Percentiles rank a stretch among this genome's conserved stretches.
phyloP scores from a whole-genome alignment of 1,140 invertebrate species.

The Laodelphax striatellus region DNA sequence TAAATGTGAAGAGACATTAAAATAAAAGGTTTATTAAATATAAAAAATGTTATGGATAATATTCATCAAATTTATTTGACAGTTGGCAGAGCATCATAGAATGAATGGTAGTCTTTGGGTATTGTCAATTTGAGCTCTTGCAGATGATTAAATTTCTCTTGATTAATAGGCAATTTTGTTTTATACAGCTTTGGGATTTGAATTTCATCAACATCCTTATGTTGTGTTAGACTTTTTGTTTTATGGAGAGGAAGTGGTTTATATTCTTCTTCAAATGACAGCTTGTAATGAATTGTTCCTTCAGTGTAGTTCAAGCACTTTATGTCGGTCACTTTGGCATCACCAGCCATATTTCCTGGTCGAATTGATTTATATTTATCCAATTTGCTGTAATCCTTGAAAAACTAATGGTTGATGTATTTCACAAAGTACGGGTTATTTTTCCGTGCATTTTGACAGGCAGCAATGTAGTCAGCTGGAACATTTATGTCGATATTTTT shows the following conservation, averaged over 20 bases:
- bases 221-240: background rate
- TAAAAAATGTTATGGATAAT: too few relatives aligned
- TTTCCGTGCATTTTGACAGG: slow-evolving; percentile 8
- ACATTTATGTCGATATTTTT: slow-evolving; percentile 15
- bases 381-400: slow-evolving; percentile 10
- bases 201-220: background rate
- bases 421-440: slow-evolving; percentile 8
- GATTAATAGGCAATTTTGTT: slow-evolving; percentile 6
- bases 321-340: slow-evolving; percentile 12
- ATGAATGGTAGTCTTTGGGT: slow-evolving; percentile 3
- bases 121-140: slow-evolving; percentile 6
- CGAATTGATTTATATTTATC: slow-evolving; percentile 7
- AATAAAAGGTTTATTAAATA: too few relatives aligned
- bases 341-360: slow-evolving; percentile 9
- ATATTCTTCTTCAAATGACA: slow-evolving; percentile 18
- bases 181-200: slow-evolving; percentile 6
- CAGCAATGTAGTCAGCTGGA: slow-evolving; percentile 14
- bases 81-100: background rate
- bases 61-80: too few relatives aligned
- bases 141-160: slow-evolving; percentile 7
- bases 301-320: slow-evolving; percentile 17
- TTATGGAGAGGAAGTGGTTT: slow-evolving; percentile 4
- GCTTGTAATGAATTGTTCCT: background rate
- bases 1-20: too few relatives aligned
- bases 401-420: slow-evolving; percentile 11